Conservation (phyloP, 2,113 vertebrate species). For the Gila orcuttii region DNA sequence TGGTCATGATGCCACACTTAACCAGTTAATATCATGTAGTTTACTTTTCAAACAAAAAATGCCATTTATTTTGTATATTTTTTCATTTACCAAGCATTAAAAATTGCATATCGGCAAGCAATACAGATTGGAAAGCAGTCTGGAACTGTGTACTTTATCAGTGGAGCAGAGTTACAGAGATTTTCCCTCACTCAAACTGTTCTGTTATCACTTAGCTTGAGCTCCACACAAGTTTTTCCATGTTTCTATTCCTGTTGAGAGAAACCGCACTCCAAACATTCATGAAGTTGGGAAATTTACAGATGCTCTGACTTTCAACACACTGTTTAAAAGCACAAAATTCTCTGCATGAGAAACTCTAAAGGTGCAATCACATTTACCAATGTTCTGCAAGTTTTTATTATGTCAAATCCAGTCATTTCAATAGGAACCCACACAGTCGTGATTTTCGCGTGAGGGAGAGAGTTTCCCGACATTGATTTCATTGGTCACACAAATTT, state of each 20-base stretch:
- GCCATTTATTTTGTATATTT: not conserved
- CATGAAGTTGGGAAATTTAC: not conserved
- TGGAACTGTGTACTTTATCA: not conserved
- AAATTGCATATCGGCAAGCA: not conserved
- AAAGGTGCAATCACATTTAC: not conserved
- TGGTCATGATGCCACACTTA: not conserved
- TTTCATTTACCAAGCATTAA: not conserved
- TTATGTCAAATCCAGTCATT: not conserved
- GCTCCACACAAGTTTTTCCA: not conserved
- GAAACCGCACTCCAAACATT: not conserved
- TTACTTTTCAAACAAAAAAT: not conserved
- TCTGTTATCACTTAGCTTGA: not conserved
- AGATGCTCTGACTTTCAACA: not conserved
- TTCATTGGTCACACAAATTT: not conserved
- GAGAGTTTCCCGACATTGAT: not conserved
- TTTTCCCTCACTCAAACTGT: too few relatives aligned
- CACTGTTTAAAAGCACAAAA: not conserved
- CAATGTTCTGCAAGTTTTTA: too few relatives aligned
- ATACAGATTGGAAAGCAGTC: not conserved
- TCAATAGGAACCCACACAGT: not conserved
- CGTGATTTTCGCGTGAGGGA: not conserved
- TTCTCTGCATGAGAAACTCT: not conserved
- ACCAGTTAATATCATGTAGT: not conserved
- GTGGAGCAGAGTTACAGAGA: not conserved
- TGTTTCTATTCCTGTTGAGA: not conserved